A percentile compares a stretch with the other conserved stretches of the same genome.
Evolutionary conservation across 2,797 vertebrate species (phyloP).

Genomic region (Pachyuromys duprasi): DNA sequence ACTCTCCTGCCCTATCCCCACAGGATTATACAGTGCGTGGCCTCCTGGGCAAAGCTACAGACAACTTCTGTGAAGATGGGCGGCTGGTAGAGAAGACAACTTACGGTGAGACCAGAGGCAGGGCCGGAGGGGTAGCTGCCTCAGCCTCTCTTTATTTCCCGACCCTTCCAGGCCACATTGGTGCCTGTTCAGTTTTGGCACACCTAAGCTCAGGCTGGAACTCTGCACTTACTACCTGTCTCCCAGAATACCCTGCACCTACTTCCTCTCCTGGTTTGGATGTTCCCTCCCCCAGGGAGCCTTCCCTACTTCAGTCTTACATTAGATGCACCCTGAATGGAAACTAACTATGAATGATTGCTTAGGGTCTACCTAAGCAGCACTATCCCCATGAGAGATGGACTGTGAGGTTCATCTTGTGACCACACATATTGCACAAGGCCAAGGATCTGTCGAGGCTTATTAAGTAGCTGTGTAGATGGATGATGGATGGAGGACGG

Average conservation of each 20-base stretch:
- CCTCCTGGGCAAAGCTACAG: slow-evolving; percentile 93
- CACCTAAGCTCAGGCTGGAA: neutral
- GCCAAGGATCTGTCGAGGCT: neutral
- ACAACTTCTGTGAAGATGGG: slow-evolving; percentile 92
- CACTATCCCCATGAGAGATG: neutral
- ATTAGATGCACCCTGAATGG: neutral
- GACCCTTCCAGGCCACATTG: rapidly evolving
- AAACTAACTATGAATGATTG: neutral
- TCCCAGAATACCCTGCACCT: neutral
- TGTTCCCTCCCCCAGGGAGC: neutral
- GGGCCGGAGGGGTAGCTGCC: neutral
- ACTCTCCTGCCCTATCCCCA: neutral
- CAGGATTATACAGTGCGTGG: slow-evolving; percentile 95
- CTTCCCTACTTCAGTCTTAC: neutral
- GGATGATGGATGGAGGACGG: neutral
- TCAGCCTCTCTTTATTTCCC: neutral
- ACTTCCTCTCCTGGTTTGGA: neutral
- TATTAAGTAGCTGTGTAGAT: neutral
- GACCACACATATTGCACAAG: neutral
- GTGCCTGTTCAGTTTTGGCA: neutral
- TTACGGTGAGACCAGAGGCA: slow-evolving; percentile 88
- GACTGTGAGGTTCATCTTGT: neutral
- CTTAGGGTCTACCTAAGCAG: neutral
- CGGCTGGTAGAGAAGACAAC: slow-evolving; percentile 94
- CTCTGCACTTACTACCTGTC: neutral